Evolutionary conservation across 2,888 invertebrate genomes (phyloP).

Genomic region (Mimumesa dahlbomi): DNA sequence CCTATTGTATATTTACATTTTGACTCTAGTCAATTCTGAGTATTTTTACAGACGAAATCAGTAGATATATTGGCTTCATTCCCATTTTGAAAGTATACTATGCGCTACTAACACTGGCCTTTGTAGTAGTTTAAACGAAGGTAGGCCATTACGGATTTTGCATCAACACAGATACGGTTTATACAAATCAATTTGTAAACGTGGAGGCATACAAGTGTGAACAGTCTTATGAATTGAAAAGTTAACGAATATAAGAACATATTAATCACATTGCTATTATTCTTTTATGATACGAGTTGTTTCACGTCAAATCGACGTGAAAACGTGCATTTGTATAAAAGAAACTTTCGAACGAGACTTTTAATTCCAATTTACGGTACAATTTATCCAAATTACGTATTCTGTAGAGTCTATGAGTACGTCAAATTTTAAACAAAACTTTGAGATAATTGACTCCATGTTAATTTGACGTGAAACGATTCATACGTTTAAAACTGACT

Average conservation of each 20-base stretch:
- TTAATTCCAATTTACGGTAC: too few species aligned
- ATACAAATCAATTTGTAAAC: constrained; percentile 33
- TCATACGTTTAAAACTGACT: constrained; percentile 47
- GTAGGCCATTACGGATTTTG: constrained; percentile 53
- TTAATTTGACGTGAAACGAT: too few species aligned
- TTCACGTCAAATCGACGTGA: too few species aligned
- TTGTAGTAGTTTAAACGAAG: constrained; percentile 70
- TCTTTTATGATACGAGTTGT: too few species aligned
- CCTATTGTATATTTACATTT: constrained; percentile 43
- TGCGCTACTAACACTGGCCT: constrained; percentile 72
- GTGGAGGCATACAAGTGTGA: constrained; percentile 28
- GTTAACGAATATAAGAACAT: constrained; percentile 10
- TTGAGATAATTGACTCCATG: too few species aligned
- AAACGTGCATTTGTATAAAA: too few species aligned
- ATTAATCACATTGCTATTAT: constrained; percentile 49
- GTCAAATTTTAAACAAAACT: too few species aligned
- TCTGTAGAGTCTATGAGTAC: too few species aligned
- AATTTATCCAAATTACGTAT: too few species aligned
- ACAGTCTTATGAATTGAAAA: constrained; percentile 22
- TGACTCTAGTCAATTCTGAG: constrained; percentile 41
- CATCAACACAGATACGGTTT: constrained; percentile 35
- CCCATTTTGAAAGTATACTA: constrained; percentile 40
- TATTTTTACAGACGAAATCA: constrained; percentile 44
- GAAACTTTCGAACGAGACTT: too few species aligned
- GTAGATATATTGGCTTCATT: constrained; percentile 49